Evolutionary conservation across 2,797 vertebrate species (phyloP).

Genomic region (Darevskia mixta): DNA sequence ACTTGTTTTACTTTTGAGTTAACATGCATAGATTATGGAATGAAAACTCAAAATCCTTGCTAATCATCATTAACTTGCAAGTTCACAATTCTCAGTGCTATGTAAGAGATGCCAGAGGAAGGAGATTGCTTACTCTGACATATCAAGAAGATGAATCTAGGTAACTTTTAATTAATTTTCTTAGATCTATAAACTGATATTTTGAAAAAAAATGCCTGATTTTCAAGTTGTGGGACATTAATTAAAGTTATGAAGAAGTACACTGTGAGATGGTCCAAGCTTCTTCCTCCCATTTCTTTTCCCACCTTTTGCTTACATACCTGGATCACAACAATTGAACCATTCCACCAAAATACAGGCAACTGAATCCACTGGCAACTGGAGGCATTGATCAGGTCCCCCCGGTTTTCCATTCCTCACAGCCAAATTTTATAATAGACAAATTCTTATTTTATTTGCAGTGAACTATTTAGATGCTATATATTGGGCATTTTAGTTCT

Average conservation of each 20-base stretch:
- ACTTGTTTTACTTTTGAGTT: slow-evolving; percentile 4
- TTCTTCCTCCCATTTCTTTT: slow-evolving; percentile 36
- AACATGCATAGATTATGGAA: slow-evolving; percentile 26
- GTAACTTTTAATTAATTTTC: slow-evolving; percentile 22
- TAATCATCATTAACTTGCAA: slow-evolving; percentile 1
- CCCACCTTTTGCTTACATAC: slow-evolving; percentile 50
- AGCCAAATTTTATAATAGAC: slow-evolving; percentile 60
- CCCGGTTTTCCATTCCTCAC: slow-evolving; percentile 18
- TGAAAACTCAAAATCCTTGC: not conserved
- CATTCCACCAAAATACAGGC: slow-evolving; percentile 55
- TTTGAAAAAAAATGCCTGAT: not conserved
- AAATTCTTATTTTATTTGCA: slow-evolving; percentile 54
- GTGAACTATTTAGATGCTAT: slow-evolving; percentile 30
- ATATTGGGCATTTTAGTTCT: slow-evolving; percentile 29
- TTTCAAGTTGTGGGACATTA: not conserved
- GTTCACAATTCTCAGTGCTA: not conserved
- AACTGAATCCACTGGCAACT: slow-evolving; percentile 29
- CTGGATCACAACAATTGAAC: slow-evolving; percentile 61
- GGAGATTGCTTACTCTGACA: slow-evolving; percentile 31
- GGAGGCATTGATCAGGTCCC: not conserved
- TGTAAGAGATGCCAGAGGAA: not conserved
- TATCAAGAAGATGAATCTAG: slow-evolving; percentile 17
- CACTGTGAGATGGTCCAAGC: accelerated
- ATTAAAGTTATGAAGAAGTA: slow-evolving; percentile 25
- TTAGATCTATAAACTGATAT: accelerated